Conservation (phyloP, 2,113 vertebrate species). For the Cynoglossus semilaevis region DNA sequence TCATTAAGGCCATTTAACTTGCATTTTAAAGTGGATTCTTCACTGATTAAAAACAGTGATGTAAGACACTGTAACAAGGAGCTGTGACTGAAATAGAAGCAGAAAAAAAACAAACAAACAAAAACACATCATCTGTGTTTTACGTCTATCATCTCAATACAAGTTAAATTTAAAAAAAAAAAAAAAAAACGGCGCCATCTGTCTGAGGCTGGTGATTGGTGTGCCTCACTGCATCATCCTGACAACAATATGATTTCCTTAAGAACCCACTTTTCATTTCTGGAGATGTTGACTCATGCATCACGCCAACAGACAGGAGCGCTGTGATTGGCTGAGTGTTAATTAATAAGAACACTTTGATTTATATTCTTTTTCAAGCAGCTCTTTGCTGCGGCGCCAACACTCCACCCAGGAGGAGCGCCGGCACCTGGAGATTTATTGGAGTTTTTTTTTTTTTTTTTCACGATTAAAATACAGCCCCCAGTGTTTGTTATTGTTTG, state of each 20-base stretch:
- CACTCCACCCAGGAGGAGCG: background rate
- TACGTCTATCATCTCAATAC: conserved; percentile 1
- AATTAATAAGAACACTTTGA: background rate
- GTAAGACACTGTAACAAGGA: too few relatives aligned
- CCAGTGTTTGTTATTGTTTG: background rate
- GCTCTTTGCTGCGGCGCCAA: background rate
- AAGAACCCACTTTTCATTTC: background rate
- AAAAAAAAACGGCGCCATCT: conserved; percentile 1
- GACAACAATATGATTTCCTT: background rate
- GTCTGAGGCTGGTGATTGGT: conserved; percentile 2
- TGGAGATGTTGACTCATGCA: background rate
- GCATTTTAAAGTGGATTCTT: too few relatives aligned
- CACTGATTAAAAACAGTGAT: too few relatives aligned
- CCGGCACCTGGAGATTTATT: background rate
- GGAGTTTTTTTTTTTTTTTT: too few relatives aligned
- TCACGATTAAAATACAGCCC: background rate
- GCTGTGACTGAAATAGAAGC: background rate
- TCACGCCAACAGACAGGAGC: background rate
- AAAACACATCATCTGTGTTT: background rate
- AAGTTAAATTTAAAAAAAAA: background rate
- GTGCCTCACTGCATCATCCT: background rate
- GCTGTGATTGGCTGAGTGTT: background rate
- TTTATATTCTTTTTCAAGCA: background rate
- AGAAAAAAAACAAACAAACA: background rate
- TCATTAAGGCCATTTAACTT: too few relatives aligned